Base-by-base conservation (phyloP, 2,888 invertebrate genomes). In the Dusona sp. region DNA sequence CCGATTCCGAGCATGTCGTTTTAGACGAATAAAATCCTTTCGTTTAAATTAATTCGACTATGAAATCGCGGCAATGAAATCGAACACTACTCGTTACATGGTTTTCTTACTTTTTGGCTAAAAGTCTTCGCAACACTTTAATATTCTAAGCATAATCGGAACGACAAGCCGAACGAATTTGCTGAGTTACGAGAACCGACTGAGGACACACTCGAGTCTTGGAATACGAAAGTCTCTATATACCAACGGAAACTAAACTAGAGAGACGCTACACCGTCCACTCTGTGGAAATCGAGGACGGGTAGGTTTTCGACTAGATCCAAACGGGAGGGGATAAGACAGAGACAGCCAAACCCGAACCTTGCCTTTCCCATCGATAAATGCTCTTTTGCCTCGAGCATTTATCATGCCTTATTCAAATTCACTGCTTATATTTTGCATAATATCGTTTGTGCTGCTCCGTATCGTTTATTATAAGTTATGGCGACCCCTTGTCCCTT, bases 171-270 rank as follows among this genome's bases (percentile, higher is more conserved):
- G 25, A 74, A 57, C 57, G 74, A 79, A 82, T 75, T 74, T 89
- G 86, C 61, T 85, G 89, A 90, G 87, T 86, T 90, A 88, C 88
- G 70, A 83, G 84, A 87, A 84, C 74, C 89, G 88, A 91, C 91
- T 90, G 91, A 89, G 87, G 78, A 83, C 81, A 83, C 81, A 57
- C 73, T 57, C 74, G 73, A 61, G 67, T 78, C 79, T 65, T 79
- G 77, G 33, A 80, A 80, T 64, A 77, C 80, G 80, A 77, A 79
- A 82, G 78, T 70, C 64, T 57, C 29, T 72, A 33, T 64, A 79
- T 74, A 78, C 67, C 25, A 36, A 67, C 65, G 48, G 70, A 78
- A 83, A 83, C 72, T 72, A 77, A 83, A 77, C 83, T 67, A 80
- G 80, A 51, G 29, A 25, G 75, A 77, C 75, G 29, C 86, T 22